Base-by-base conservation (phyloP, 92 coral and sea anemone species). In the Epizoanthus ramosus region DNA sequence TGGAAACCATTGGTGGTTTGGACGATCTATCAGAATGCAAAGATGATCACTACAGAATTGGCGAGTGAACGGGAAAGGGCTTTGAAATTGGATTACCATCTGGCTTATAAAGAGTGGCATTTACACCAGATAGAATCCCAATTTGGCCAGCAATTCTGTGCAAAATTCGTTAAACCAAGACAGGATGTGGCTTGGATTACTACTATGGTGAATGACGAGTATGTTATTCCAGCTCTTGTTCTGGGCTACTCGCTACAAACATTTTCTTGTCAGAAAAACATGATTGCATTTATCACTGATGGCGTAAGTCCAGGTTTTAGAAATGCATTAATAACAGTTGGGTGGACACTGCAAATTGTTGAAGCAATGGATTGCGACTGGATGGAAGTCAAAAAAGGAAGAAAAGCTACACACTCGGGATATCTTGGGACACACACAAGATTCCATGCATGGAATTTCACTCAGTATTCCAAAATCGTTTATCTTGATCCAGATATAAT, bases 401-500 rank as follows among this genome's bases (percentile, higher is more conserved):
- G 68, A 50, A 61, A 68, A 75, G 74, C 79, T 54, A 76, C 77
- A 22, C 89, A 81, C 66, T 56, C 63, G 12, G 94, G 94, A 33
- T 85, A 85, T 41, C 85, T 89, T 19, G 98, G 98, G 10, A 95
- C 98, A 18, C 98, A 95, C 68, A 95, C 98, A 5, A 80, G 98
- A 64, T 94, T 94, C 61, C 95, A 92, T 83, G 95, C 95, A 8
- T 94, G 98, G 98, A 83, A 88, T 21, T 95, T 87, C 84, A 95
- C 98, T 6, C 87, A 95, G 75, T 95, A 57, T 69, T 79, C 90
- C 17, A 89, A 93, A 84, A 91, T 95, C 59, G 68, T 95, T 33
- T 95, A 95, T 73, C 83, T 94, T 25, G 98, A 95, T 80, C 91
- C 98, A 50, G 98, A 95, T 84, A 84, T 88, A 84, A 87, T 95